These are phyloP conservation scores for Idris sp. DNA, from an alignment of 1,140 invertebrate genomes.

Conservation along the genomic window DNA sequence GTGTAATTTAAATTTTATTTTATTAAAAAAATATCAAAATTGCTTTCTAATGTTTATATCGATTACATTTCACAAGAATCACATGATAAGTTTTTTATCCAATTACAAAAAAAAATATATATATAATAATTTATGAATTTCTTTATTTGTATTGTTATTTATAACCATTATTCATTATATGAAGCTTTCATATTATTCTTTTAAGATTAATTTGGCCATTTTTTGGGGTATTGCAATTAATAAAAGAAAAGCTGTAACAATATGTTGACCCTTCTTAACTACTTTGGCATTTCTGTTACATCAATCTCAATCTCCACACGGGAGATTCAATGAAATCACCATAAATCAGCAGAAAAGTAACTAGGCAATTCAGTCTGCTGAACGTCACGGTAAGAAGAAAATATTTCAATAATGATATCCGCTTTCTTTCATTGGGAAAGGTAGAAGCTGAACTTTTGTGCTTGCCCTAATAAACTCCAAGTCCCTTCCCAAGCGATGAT, in stretches of 20 bases:
- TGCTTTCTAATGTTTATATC: no score
- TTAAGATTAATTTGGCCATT: no score
- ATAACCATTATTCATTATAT: no score
- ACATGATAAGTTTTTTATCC: no score
- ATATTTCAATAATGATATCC: constrained; percentile 51
- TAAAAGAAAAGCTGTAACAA: constrained; percentile 19
- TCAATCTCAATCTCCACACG: constrained; percentile 11
- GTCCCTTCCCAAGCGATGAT: constrained; percentile 16
- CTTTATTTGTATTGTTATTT: no score
- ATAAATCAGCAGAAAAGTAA: constrained; percentile 47
- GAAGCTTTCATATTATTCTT: no score
- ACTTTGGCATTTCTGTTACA: constrained; percentile 39
- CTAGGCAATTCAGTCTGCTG: constrained; percentile 14
- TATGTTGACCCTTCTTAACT: constrained; percentile 42
- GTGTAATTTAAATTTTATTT: no score
- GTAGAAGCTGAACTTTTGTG: constrained; percentile 27
- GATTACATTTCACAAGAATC: no score
- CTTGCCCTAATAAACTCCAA: constrained; percentile 40
- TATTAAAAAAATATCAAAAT: no score
- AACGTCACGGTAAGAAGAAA: constrained; percentile 16
- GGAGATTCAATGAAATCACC: constrained; percentile 36
- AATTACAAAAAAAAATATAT: no score
- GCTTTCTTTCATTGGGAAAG: constrained; percentile 35
- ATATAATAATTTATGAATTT: no score
- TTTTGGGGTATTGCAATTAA: no score